Evolutionary conservation across 2,797 vertebrate species (phyloP), one percentile per base, ranked within the genome.

Genomic region (Myotis myotis): DNA sequence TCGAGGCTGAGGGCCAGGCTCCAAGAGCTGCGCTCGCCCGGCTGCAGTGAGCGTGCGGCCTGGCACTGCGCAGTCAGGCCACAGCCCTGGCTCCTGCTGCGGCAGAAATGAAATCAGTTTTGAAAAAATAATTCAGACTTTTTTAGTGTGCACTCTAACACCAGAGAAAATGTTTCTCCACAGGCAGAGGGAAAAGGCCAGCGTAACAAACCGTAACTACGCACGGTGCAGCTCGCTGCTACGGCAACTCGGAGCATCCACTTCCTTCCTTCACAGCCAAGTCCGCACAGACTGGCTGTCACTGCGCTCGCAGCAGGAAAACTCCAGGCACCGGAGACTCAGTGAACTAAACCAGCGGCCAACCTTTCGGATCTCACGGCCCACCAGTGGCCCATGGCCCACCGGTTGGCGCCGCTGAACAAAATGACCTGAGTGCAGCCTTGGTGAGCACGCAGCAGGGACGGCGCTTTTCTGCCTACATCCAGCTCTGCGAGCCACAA

Each of bases 1-100:
- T 53, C 51, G 17, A 19, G 51, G 51, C 51, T 17, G 6, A 8
- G 53, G 22, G 22, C 20, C 53, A 22, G 53, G 53, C 53, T 3
- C 53, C 19, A 2, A 23, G 53, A 55, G 53, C 53, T 55, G 19
- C 3, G 53, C 57, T 28, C 9, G 25, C 25, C 55, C 22, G 10
- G 22, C 20, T 23, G 22, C 53, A 55, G 53, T 3, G 8, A 55
- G 53, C 7, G 5, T 16, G 49, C 5, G 16, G 49, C 16, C 49
- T 6, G 49, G 16, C 49, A 51, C 49, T 3, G 5, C n/a, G 1
- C 22, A 0, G 11, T 25, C 7, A 7, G 1, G 20, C 25, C n/a
- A 8, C 12, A 41, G 11, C n/a, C 28, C 19, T 4, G 19, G 13
- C 22, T 19, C 51, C 30, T n/a, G 22, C 0, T n/a, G 3, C 2